A percentile compares a stretch with the other conserved stretches of the same genome.
phyloP scores from a whole-genome alignment of 2,113 vertebrate genomes.

The Entelurus aequoreus region DNA sequence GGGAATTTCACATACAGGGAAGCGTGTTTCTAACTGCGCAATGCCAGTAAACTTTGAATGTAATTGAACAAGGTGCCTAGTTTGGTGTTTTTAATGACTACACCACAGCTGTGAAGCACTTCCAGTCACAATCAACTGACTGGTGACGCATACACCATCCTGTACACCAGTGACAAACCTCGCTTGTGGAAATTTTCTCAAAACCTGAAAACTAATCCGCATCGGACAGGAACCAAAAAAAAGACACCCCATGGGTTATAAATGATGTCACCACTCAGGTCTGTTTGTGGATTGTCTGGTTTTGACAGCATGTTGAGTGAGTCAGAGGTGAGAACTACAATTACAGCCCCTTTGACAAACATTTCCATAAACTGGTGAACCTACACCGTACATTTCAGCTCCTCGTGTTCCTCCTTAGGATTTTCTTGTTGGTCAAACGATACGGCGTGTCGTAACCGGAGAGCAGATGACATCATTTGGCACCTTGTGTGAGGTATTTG shows the following conservation, averaged over 20 bases:
- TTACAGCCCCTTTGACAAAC: slow-evolving; percentile 10
- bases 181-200: slow-evolving; percentile 44
- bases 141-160: slow-evolving; percentile 26
- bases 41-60: not conserved
- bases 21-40: too few species aligned
- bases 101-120: slow-evolving; percentile 13
- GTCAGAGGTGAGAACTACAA: slow-evolving; percentile 43
- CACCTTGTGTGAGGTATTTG: slow-evolving; percentile 7
- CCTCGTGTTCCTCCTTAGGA: slow-evolving; percentile 32
- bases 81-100: not conserved
- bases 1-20: too few species aligned
- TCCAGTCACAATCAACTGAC: slow-evolving; percentile 13
- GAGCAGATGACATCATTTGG: slow-evolving; percentile 25
- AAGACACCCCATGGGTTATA: slow-evolving; percentile 14
- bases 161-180: slow-evolving; percentile 42
- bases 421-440: slow-evolving; percentile 40
- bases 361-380: slow-evolving; percentile 17
- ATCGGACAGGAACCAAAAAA: slow-evolving; percentile 38
- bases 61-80: not conserved
- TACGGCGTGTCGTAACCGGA: slow-evolving; percentile 31
- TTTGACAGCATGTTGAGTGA: slow-evolving; percentile 49
- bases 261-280: slow-evolving; percentile 49
- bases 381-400: slow-evolving; percentile 5
- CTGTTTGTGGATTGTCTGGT: slow-evolving; percentile 40
- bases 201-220: slow-evolving; percentile 45